Evolutionary conservation across 2,888 invertebrate species (phyloP), one percentile per base, ranked within the genome.

Genomic region (Drosophila anomelani): DNA sequence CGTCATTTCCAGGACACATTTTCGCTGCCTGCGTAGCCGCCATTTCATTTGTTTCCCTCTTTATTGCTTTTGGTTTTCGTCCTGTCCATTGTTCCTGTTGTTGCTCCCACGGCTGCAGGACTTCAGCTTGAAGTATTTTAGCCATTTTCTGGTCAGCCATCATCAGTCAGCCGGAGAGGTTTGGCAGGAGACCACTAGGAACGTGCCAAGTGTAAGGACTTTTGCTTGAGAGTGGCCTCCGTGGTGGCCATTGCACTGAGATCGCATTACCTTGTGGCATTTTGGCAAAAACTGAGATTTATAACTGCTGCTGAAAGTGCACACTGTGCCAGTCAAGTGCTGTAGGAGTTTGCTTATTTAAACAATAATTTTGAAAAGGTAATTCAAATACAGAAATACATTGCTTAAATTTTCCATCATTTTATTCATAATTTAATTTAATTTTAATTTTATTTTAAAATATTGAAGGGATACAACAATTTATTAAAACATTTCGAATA

Each of bases 61-160:
- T 88, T 78, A 84, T 84, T 84, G 77, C 76, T 76, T 78, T 78
- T 76, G 68, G 56, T 59, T 78, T 78, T 67, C 63, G 26, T 54
- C 34, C 38, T 73, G 39, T 39, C 43, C 55, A 60, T 71, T 71
- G 53, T 57, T 44, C 60, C 62, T 58, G 61, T 54, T 62, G 29
- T 41, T 57, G 58, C 36, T 64, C n/a, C 23, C 23, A 44, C 51
- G 39, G 41, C 56, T 55, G 55, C 57, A 77, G 77, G 69, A 84
- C 73, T 81, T 84, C 62, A 62, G 74, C 82, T 77, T 81, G 76
- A 88, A 81, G 85, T 81, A 81, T 85, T 76, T 88, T 78, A 64
- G 79, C 81, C 86, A 86, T 83, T 86, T 88, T 66, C 74, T 83
- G 86, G 79, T 83, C 86, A 85, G 62, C 73, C 82, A 79, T 77